Base-by-base conservation (phyloP, 2,888 invertebrate species). In the Acrocera orbiculus region DNA sequence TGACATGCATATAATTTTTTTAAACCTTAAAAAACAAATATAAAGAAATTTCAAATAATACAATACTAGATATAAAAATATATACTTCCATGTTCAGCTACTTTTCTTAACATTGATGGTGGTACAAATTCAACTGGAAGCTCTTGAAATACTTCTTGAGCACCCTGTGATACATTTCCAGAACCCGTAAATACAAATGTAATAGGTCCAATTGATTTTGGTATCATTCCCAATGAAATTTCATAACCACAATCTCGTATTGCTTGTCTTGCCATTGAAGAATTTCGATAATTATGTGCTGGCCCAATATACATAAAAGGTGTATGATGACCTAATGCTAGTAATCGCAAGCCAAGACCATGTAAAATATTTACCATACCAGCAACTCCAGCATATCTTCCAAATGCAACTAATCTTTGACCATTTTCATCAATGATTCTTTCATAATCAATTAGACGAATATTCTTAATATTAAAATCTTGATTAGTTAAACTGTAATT, bases 301-400 rank as follows among this genome's bases (percentile, higher is more conserved):
- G 93, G 90, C 0, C 93, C 96, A 42, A 98, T 86, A 53, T 98
- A 93, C 95, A 98, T 93, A 52, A 99, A 98, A 0, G 98, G 98
- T 0, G 98, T 98, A 53, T 98, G 98, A 57, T 99, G 96, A 0
- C 98, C 98, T 16, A 98, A 64, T 0, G 96, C 96, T 34, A 98
- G 63, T 9, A 58, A 66, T 30, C 98, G 66, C 22, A 99, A 66
- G 0, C 98, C 98, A 27, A 99, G 64, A 1, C 98, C 98, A 51
- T 99, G 98, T 11, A 99, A 65, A 47, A 99, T 96, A 57, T 99
- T 95, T 34, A 98, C 83, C 80, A 93, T 95, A 10, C 98, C 98
- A 16, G 96, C 93, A 2, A 96, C 89, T 0, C 98, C 81, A 0
- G 98, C 98, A 65, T 95, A 98, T 58, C 93, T 95, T 0, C 98